phyloP scores from a whole-genome alignment of 2,113 vertebrate genomes.

The Emydocephalus ijimae region DNA sequence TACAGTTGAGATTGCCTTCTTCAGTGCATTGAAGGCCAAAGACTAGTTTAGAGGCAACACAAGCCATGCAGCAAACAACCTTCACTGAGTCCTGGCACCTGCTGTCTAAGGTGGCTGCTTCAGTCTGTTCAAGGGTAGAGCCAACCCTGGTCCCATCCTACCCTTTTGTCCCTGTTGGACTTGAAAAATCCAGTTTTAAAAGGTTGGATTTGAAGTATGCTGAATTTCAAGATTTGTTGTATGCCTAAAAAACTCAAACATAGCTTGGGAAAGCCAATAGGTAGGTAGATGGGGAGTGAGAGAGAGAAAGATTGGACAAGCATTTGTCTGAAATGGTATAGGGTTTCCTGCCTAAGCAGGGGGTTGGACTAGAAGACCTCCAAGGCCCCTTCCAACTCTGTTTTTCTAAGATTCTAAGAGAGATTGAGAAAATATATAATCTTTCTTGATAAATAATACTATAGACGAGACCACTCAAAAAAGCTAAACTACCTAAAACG shows the following conservation, averaged over 20 bases:
- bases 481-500: neutral
- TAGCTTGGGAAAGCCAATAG: neutral
- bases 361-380: too few relatives aligned
- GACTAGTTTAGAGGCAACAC: neutral
- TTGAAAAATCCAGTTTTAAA: neutral
- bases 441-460: neutral
- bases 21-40: neutral
- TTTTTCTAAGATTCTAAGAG: too few relatives aligned
- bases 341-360: too few relatives aligned
- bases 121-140: neutral
- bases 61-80: neutral
- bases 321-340: too few relatives aligned
- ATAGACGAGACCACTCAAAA: neutral
- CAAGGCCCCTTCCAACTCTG: too few relatives aligned
- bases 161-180: neutral
- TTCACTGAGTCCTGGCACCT: neutral
- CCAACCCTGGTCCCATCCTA: neutral
- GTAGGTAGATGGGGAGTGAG: neutral
- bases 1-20: neutral
- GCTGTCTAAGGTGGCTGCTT: neutral
- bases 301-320: neutral
- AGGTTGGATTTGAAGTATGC: neutral
- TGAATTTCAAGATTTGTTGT: neutral
- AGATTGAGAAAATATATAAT: neutral
- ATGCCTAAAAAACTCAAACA: neutral